Evolutionary conservation across 2,113 vertebrate species (phyloP), one percentile per base, ranked within the genome.

Genomic region (Microtus montanus): DNA sequence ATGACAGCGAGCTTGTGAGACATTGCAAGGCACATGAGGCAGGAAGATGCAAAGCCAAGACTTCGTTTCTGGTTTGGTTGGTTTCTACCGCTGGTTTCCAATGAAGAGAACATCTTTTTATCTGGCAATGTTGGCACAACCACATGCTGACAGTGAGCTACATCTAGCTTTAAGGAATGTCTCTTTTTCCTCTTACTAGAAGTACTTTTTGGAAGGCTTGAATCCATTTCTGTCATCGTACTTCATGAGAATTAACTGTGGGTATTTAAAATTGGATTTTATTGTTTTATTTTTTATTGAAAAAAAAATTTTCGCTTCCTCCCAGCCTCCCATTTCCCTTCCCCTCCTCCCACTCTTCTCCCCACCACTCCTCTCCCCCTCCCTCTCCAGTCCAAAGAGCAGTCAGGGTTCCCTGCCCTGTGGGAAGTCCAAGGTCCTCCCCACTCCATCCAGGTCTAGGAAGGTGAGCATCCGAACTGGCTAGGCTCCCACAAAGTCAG

Each of bases 51-150:
- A 58, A 38, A 92, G 84, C 87, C 96, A 97, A 96, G 61, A 95
- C 79, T 95, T 96, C 61, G 0, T 77, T 97, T 93, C 91, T 96
- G 86, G 75, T 97, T 96, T 95, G 95, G 63, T 84, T 93, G 71
- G 70, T 97, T 82, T 95, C 89, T 97, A 33, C 75, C 74, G 35
- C 33, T 96, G 74, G 89, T 88, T 97, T 96, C 75, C 91, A 94
- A 90, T 87, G 54, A 94, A 96, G 89, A 94, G 79, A 94, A 93
- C 20, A 30, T 33, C 80, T 95, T 95, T 96, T 91, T 90, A 11
- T 88, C 91, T 95, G 87, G 91, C 94, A 87, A 95, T 92, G 33
- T 77, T 95, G 94, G 74, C 91, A 89, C 63, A 30, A 8, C 35
- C 75, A 94, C 38, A 30, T 61, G 84, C 44, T 92, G 47, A 96